A percentile compares a stretch with the other conserved stretches of the same genome.
Evolutionary conservation across 2,113 vertebrate genomes (phyloP).

Genomic region (cattle (Bos taurus)): DNA sequence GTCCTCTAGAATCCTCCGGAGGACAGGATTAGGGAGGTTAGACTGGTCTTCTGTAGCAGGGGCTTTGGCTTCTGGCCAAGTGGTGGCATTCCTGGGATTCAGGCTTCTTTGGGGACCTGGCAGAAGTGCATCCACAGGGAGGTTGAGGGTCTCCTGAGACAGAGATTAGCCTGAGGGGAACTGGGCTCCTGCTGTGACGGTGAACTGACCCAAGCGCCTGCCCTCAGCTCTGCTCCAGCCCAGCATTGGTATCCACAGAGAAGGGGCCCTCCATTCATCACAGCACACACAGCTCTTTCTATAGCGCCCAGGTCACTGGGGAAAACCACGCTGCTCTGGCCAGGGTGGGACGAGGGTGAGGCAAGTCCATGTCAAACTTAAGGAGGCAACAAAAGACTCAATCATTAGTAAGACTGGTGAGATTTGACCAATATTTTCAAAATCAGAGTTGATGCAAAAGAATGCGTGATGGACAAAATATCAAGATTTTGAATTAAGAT

Average conservation of each 20-base stretch:
- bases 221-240: neutral
- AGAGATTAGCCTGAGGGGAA: neutral
- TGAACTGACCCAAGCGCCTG: neutral
- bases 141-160: neutral
- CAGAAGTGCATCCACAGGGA: neutral
- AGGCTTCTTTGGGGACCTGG: neutral
- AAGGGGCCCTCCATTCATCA: rapidly evolving
- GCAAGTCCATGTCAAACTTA: neutral
- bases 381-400: neutral
- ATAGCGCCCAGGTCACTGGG: rapidly evolving
- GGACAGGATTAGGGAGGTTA: neutral
- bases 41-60: neutral
- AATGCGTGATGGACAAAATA: neutral
- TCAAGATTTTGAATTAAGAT: neutral
- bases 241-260: neutral
- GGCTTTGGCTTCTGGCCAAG: neutral
- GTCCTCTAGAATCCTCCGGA: neutral
- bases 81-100: neutral
- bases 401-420: neutral
- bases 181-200: neutral
- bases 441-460: neutral
- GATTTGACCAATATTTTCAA: neutral
- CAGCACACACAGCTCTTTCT: neutral
- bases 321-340: neutral
- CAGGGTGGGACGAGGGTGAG: neutral